Base-by-base conservation (phyloP, 2,113 vertebrate species). In the Chelonoidis abingdonii region DNA sequence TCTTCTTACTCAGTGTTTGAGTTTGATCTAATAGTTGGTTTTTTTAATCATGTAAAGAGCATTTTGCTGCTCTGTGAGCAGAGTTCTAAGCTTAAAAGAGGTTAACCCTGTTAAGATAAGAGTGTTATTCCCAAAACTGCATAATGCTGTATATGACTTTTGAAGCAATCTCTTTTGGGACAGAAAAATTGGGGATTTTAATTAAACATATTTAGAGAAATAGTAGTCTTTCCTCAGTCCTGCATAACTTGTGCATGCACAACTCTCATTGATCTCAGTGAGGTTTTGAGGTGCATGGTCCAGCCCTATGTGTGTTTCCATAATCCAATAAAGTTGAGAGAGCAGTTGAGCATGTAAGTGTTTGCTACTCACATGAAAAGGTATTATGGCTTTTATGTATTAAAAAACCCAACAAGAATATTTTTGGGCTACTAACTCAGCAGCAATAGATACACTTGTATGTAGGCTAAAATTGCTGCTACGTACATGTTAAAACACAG, bases 71-170 rank as follows among this genome's bases (percentile, higher is more conserved):
- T 85, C 92, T 95, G 95, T 96, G 89, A 94, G 84, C 85, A 94
- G 90, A 65, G 29, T 87, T 1, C 3, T 80, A 54, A 69, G 82
- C 91, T 92, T 93, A 89, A 97, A 41, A 53, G 87, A 96, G 29
- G 14, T 47, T 94, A 94, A 84, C 94, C 88, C 89, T 93, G 96
- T 95, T 96, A 97, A 97, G 89, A 89, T 52, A 95, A 94, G 96
- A 97, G 95, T 95, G 90, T 93, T 88, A 93, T 87, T 95, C 59
- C 76, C 93, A 80, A 93, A 91, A 84, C 89, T 87, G 76, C 93
- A 94, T 91, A 96, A 91, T 90, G 75, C 57, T 50, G 53, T 88
- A 72, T 79, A 62, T 89, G 86, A 92, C 96, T 88, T 97, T 97
- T 97, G 96, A 96, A 97, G 96, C 93, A 79, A 65, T 57, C 76